Percentiles rank a stretch among this genome's conserved stretches.
Conservation (phyloP, 2,113 vertebrate genomes). For the Eubucco bourcierii region DNA sequence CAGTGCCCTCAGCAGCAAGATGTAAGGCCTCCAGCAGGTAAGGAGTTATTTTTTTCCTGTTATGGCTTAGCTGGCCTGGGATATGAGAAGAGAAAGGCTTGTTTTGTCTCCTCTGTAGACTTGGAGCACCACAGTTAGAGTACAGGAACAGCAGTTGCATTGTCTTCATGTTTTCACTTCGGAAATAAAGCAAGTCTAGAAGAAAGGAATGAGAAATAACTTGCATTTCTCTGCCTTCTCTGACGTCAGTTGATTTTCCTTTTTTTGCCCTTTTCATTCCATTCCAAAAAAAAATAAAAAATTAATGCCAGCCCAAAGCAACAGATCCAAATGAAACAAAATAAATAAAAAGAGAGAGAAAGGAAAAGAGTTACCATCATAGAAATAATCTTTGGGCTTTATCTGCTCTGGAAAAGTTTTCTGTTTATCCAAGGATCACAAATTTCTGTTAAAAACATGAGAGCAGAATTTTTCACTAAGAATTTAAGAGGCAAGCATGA, state of each 20-base stretch:
- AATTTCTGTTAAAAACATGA: not conserved
- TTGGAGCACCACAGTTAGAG: not conserved
- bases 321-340: not conserved
- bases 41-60: not conserved
- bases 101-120: not conserved
- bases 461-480: not conserved
- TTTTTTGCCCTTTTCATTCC: not conserved
- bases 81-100: slow-evolving; percentile 7
- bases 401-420: not conserved
- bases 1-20: not conserved
- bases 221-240: not conserved
- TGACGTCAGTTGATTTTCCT: not conserved
- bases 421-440: not conserved
- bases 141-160: slow-evolving; percentile 1
- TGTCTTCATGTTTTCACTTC: slow-evolving; percentile 23
- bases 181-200: not conserved
- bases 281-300: not conserved
- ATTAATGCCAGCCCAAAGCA: not conserved
- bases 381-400: not conserved
- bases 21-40: not conserved
- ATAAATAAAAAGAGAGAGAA: not conserved
- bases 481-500: not conserved
- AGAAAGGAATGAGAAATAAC: not conserved
- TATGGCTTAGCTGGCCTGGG: not conserved
- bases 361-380: not conserved